Base-by-base conservation (phyloP, 2,888 invertebrate genomes). In the Ditula angustiorana region DNA sequence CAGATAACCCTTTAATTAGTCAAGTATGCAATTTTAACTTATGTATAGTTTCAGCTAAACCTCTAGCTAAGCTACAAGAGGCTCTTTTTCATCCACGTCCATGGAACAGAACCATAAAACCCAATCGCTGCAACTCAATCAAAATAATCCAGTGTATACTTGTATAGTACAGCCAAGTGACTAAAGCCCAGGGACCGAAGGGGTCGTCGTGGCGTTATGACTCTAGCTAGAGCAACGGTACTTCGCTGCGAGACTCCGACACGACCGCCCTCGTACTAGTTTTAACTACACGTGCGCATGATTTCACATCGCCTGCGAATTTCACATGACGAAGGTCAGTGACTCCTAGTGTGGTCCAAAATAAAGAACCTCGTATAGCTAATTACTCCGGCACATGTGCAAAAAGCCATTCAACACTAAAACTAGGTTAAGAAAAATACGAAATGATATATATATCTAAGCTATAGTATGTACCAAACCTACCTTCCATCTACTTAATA, bases 231-330 rank as follows among this genome's bases (percentile, higher is more conserved):
- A 16, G 47, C 37, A 44, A 61, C 55, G 53, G 46, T 55, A 60
- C 60, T 60, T 26, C 37, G 44, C 49, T 35, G 44, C 28, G 50
- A 53, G 55, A 60, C 58, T 47, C 58, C 61, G 68, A 67, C 67
- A 61, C 68, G 67, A 64, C 67, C 69, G 76, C 74, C 75, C 73
- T 76, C 77, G 76, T 76, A 80, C 76, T 72, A 77, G 77, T 77
- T 79, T 71, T 61, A 59, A 69, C 61, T 59, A 76, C 78, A 79
- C 75, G 76, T 80, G 78, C 76, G 76, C 74, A 71, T 74, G 78
- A 82, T 83, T 83, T 82, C 80, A 79, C 77, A 80, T 80, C 73
- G 77, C 74, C 75, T 71, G 73, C 73, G 72, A 78, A 80, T 81
- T 83, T 83, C 77, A 80, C 79, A 77, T 72, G 69, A 70, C 68